phyloP scores from a whole-genome alignment of 2,797 vertebrate genomes.

The Phalloptychus januarius region DNA sequence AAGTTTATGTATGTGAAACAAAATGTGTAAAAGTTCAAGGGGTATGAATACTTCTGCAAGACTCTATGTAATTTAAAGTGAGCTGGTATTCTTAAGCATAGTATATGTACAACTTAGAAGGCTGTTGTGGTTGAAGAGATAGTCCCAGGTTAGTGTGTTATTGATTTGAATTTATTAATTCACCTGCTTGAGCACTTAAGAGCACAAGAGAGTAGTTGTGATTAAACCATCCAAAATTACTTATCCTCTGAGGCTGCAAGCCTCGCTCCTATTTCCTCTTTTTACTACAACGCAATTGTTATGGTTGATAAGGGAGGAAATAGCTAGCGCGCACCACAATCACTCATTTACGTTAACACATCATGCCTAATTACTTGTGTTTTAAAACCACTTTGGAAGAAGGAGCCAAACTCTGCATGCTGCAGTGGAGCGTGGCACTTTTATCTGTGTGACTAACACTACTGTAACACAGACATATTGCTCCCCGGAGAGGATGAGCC shows the following conservation, averaged over 20 bases:
- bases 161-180: conserved; percentile 1
- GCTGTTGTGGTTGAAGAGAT: neutral
- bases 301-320: conserved; percentile 50
- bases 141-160: neutral
- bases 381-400: conserved; percentile 54
- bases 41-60: neutral
- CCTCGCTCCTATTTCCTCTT: conserved; percentile 51
- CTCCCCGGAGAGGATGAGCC: conserved; percentile 59
- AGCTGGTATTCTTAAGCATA: neutral
- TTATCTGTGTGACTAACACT: conserved; percentile 63
- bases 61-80: conserved; percentile 11
- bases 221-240: conserved; percentile 41
- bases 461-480: conserved; percentile 65
- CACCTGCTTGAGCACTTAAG: conserved; percentile 24
- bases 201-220: conserved; percentile 16
- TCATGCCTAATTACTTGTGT: conserved; percentile 51
- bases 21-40: neutral
- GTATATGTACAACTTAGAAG: neutral
- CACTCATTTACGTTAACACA: conserved; percentile 59
- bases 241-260: conserved; percentile 57
- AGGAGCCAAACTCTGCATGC: conserved; percentile 38
- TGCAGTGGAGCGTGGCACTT: conserved; percentile 32
- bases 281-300: conserved; percentile 34
- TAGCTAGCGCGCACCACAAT: conserved; percentile 34
- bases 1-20: neutral